Base-by-base conservation (phyloP, 2,888 invertebrate species). In the Cremastinae sp. region DNA sequence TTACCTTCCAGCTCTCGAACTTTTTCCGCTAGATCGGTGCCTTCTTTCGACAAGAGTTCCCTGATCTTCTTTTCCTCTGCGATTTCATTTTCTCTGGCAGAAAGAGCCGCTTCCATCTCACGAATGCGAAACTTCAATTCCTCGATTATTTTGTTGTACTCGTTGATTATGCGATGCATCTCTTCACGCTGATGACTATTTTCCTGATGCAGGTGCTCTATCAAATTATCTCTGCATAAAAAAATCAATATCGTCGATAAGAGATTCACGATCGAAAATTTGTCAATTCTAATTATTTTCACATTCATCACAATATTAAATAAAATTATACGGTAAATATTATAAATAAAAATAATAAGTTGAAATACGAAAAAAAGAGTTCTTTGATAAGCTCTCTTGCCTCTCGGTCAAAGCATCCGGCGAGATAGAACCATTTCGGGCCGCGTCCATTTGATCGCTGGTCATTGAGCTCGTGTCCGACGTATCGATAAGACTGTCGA, bases 141-240 rank as follows among this genome's bases (percentile, higher is more conserved):
- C 2, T 84, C 83, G 2, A 88, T 86, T 49, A 88, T 85, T 69
- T 82, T 83, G 18, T 77, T 73, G 49, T 73, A 77, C n/a, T 77
- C 76, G 49, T 61, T 77, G 10, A 85, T 66, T 59, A 89, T 80
- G 49, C 84, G 84, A 80, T 88, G 85, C 53, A 89, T 71, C 79
- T 90, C 87, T 79, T 84, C 93, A 91, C 94, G 92, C 87, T 95
- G 93, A 79, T 94, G 91, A 75, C 93, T 93, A 74, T 96, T 91
- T 88, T 96, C 96, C 79, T 93, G 93, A 87, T 95, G 94, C 80
- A 97, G 91, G 84, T 96, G 95, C 77, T 95, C 94, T 79, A 97
- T 96, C 49, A 96, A 91, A 74, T 93, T 92, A 88, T 96, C 96
- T 70, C 96, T 93, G 83, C 54, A 47, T 49, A 9, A 41, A 70